Base-by-base conservation (phyloP, 1,140 invertebrate genomes). In the Samia ricini region DNA sequence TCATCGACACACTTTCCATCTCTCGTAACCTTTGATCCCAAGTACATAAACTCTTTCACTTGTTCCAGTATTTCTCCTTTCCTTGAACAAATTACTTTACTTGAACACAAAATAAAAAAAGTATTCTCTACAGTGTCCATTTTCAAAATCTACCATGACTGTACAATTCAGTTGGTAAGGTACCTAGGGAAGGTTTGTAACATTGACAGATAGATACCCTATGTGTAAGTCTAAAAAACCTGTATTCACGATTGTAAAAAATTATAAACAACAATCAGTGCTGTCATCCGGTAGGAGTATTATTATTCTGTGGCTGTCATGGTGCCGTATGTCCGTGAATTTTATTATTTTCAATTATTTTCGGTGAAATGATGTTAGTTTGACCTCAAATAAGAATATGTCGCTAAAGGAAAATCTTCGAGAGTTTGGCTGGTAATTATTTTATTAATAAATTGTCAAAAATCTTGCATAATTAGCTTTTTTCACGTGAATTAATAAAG, bases 361-460 rank as follows among this genome's bases (percentile, higher is more conserved):
- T 29, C 62, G 33, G 64, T 70, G 63, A 76, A 74, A 79, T 79
- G 62, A 77, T 85, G 74, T 74, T 79, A 72, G 69, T 72, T 73
- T 77, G 66, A 68, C 63, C 66, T 69, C 64, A 76, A 82, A 77
- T 81, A 71, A 77, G 77, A 88, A 77, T 64, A 88, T 88, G 87
- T 82, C 85, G 74, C 76, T 89, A 67, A 77, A 69, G 67, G 91
- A 92, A 72, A 89, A 79, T 77, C 87, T 94, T 61, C 87, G 87
- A 77, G 92, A 93, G 60, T 83, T 91, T 69, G 93, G 93, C 70
- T 94, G 93, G 93, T 94, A 82, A 91, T 81, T 90, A 66, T 61
- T 63, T 33, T 58, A 18, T 52, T 12, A 4, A 51, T 51, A 51
- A 60, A 71, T 56, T 58, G 29, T 62, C 8, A 7, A 52, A 33